These are phyloP conservation scores for Pogoniulus pusillus DNA, from an alignment of 2,797 vertebrate genomes.

Conservation along the genomic window DNA sequence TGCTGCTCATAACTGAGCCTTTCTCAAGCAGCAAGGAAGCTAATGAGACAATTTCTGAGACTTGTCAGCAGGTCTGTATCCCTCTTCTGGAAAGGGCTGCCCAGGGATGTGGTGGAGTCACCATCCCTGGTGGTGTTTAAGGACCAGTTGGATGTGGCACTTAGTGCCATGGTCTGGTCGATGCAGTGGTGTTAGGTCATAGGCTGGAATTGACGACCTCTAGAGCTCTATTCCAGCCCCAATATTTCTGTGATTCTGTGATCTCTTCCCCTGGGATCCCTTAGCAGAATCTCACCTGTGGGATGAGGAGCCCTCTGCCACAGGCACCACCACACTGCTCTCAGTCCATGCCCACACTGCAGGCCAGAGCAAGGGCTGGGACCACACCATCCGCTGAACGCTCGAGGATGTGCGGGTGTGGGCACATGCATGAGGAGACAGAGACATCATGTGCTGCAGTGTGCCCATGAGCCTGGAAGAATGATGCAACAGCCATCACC, in stretches of 20 bases:
- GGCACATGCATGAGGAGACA: background rate
- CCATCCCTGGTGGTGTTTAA: no score
- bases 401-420: background rate
- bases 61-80: background rate
- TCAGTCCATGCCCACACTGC: background rate
- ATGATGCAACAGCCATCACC: conserved; percentile 2
- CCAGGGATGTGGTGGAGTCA: no score
- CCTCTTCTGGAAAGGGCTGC: background rate
- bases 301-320: background rate
- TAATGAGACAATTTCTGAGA: conserved; percentile 52
- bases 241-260: no score
- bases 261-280: background rate
- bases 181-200: no score
- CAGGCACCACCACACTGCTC: background rate
- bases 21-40: background rate
- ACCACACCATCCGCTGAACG: background rate
- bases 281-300: background rate
- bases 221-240: no score
- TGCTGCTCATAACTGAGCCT: background rate
- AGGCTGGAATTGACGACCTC: no score
- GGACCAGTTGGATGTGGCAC: no score
- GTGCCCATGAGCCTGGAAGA: background rate
- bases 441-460: background rate
- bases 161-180: no score
- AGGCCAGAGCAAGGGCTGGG: background rate